These are phyloP conservation scores for Danio albolineatus DNA, from an alignment of 2,797 vertebrate genomes.

Conservation along the genomic window DNA sequence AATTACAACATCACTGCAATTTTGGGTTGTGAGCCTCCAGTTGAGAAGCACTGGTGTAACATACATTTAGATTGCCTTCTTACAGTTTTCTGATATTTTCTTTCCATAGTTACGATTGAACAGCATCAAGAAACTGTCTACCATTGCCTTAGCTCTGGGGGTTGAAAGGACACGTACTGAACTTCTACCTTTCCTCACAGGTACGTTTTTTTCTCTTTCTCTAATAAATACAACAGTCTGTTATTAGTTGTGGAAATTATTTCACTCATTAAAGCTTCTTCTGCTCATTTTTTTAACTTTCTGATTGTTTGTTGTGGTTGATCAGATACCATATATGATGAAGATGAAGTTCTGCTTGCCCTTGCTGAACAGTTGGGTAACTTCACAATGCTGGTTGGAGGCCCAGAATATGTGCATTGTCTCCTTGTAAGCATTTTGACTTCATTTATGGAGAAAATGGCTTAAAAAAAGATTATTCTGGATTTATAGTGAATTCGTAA, in stretches of 20 bases:
- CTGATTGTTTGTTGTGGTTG: background rate
- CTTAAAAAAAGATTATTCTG: background rate
- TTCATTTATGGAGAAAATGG: background rate
- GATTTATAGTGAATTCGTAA: too few species aligned
- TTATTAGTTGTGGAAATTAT: background rate
- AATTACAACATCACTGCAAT: too few species aligned
- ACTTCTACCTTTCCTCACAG: constrained; percentile 87
- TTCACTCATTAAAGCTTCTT: background rate
- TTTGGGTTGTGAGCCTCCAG: too few species aligned
- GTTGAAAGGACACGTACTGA: constrained; percentile 88
- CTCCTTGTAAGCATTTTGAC: constrained; percentile 77
- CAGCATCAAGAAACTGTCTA: constrained; percentile 89
- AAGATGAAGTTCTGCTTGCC: constrained; percentile 88
- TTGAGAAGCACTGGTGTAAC: too few species aligned
- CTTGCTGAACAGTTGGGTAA: constrained; percentile 88
- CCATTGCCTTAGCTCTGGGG: constrained; percentile 85
- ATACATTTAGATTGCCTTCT: background rate
- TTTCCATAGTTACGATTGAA: constrained; percentile 81
- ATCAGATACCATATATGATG: constrained; percentile 88
- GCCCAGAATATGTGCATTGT: constrained; percentile 88
- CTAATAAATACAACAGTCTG: background rate
- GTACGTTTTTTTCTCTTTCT: constrained; percentile 61
- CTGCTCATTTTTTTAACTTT: background rate
- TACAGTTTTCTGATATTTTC: background rate
- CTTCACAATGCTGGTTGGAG: constrained; percentile 88